These are phyloP conservation scores for Podabrus alpinus DNA, from an alignment of 2,888 invertebrate species.

Conservation along the genomic window DNA sequence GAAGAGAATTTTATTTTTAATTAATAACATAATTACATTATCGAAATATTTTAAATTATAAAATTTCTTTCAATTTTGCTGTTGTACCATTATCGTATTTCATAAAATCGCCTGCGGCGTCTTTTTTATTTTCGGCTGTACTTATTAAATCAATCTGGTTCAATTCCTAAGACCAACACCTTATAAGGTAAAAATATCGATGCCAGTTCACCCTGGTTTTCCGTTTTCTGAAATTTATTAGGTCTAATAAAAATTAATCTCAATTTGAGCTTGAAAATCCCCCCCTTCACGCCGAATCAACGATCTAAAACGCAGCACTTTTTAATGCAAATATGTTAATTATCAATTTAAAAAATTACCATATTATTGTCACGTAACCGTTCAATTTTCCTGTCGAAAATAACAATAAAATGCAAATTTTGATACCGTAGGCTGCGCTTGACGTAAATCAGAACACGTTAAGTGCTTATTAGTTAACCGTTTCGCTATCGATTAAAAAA, in stretches of 20 bases:
- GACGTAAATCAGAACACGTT: conserved; percentile 1
- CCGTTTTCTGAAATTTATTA: too few species aligned
- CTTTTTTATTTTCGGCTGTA: too few species aligned
- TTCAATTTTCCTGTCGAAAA: not conserved
- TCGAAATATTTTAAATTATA: too few species aligned
- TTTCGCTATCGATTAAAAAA: conserved; percentile 2
- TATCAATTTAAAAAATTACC: not conserved
- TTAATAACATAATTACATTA: too few species aligned
- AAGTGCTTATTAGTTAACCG: not conserved
- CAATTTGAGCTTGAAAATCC: not conserved
- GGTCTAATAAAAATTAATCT: not conserved
- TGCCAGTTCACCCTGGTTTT: not conserved
- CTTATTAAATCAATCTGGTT: too few species aligned
- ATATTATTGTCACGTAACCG: conserved; percentile 4
- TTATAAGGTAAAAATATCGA: too few species aligned
- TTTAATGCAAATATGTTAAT: not conserved
- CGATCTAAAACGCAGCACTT: not conserved
- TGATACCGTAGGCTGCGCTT: conserved; percentile 3
- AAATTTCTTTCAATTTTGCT: too few species aligned
- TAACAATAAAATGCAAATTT: conserved; percentile 8
- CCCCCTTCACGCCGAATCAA: not conserved
- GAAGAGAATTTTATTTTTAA: too few species aligned
- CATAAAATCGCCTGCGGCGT: too few species aligned
- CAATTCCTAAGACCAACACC: too few species aligned
- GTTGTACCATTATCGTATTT: too few species aligned